These are phyloP conservation scores for Camponotus fellah DNA, from an alignment of 2,888 invertebrate species.

Conservation along the genomic window DNA sequence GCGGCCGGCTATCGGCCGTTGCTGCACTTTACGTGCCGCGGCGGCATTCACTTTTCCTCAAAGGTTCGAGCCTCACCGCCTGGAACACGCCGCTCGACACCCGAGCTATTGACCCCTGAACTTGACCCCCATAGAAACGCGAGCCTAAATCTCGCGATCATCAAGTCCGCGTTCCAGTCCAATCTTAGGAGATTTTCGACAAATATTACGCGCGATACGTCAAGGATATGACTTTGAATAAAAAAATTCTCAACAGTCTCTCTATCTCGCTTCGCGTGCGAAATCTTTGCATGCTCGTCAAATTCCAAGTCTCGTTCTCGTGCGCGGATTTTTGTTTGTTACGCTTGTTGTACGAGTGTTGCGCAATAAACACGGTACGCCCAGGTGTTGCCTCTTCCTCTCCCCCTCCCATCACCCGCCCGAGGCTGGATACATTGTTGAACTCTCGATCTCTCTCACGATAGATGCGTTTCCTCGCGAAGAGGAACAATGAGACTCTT, in stretches of 20 bases:
- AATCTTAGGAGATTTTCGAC: background rate
- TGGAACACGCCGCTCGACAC: conserved; percentile 12
- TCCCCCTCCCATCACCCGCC: background rate
- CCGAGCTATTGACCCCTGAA: conserved; percentile 75
- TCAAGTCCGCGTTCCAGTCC: background rate
- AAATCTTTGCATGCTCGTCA: background rate
- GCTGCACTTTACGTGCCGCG: conserved; percentile 67
- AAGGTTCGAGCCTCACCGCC: conserved; percentile 58
- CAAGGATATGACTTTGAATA: background rate
- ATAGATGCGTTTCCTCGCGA: conserved; percentile 13
- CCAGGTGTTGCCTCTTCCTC: conserved; percentile 41
- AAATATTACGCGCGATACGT: background rate
- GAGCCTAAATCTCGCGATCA: conserved; percentile 32
- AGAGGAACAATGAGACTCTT: conserved; percentile 10
- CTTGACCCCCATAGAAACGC: conserved; percentile 73
- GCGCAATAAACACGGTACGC: conserved; percentile 48
- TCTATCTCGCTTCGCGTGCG: background rate
- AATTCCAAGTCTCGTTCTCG: background rate
- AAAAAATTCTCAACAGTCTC: background rate
- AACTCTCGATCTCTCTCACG: conserved; percentile 50
- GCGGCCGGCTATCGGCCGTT: conserved; percentile 46
- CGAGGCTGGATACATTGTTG: conserved; percentile 39
- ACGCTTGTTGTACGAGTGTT: conserved; percentile 19
- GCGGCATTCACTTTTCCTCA: conserved; percentile 74
- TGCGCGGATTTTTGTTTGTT: conserved; percentile 10